phyloP scores from a whole-genome alignment of 2,113 vertebrate genomes.

The Lipophrys pholis region DNA sequence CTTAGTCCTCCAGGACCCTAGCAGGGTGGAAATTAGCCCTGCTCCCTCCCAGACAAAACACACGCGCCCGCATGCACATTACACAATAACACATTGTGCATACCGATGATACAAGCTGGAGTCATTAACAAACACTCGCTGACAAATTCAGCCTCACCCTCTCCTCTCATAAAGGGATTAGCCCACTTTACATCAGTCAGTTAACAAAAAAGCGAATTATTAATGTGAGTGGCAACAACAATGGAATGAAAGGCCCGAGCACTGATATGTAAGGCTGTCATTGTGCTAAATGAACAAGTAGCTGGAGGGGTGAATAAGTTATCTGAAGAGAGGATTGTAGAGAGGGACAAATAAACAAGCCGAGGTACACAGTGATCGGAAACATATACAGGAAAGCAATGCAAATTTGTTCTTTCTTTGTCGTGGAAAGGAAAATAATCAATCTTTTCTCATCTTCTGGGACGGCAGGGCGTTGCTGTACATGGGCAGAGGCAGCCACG shows the following conservation, averaged over 20 bases:
- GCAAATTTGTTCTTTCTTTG: background rate
- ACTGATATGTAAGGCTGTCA: slow-evolving; percentile 58
- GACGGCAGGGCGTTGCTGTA: slow-evolving; percentile 1
- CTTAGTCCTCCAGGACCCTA: slow-evolving; percentile 81
- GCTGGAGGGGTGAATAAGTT: slow-evolving; percentile 36
- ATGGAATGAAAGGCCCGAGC: slow-evolving; percentile 55
- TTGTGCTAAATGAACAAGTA: slow-evolving; percentile 55
- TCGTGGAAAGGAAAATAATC: slow-evolving; percentile 8
- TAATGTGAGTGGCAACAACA: slow-evolving; percentile 64
- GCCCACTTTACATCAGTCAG: slow-evolving; percentile 74
- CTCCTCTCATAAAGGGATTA: slow-evolving; percentile 77
- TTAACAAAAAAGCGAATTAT: slow-evolving; percentile 75
- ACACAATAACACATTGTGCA: slow-evolving; percentile 76
- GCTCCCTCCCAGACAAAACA: slow-evolving; percentile 63
- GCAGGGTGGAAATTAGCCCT: slow-evolving; percentile 79
- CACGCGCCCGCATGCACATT: slow-evolving; percentile 50
- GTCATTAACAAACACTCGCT: slow-evolving; percentile 78
- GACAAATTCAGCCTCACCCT: slow-evolving; percentile 69
- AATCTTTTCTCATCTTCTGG: background rate
- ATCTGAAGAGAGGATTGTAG: slow-evolving; percentile 34
- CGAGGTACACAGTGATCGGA: background rate
- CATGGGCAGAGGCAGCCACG: slow-evolving; percentile 17
- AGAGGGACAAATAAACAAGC: slow-evolving; percentile 27
- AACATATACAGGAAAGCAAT: slow-evolving; percentile 4
- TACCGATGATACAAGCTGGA: slow-evolving; percentile 73